A percentile compares a stretch with the other conserved stretches of the same genome.
Conservation (phyloP, 1,140 invertebrate species). For the Brachionus plicatilis region DNA sequence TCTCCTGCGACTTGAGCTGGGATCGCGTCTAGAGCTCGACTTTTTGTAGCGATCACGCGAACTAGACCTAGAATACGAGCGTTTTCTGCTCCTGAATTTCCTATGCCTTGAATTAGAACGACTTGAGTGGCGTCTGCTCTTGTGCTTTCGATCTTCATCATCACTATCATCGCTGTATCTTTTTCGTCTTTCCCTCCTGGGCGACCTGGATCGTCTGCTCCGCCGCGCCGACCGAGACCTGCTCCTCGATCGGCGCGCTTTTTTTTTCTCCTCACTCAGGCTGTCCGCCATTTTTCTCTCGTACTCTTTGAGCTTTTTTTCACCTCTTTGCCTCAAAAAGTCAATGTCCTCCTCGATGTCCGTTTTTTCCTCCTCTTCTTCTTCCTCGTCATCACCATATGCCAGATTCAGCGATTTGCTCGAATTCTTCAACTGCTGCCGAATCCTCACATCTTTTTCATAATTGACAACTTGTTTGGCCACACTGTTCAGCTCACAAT, state of each 20-base stretch:
- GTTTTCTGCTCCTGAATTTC: background rate
- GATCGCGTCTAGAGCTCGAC: background rate
- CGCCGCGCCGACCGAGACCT: background rate
- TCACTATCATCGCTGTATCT: background rate
- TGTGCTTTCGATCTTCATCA: background rate
- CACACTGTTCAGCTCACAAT: background rate
- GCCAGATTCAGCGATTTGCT: background rate
- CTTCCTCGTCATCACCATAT: conserved; percentile 16
- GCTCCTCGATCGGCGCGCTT: background rate
- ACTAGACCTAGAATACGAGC: background rate
- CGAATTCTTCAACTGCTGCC: background rate
- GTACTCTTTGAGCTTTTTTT: background rate
- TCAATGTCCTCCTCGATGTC: conserved; percentile 24
- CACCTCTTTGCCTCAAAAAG: background rate
- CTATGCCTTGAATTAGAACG: background rate
- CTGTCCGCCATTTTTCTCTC: background rate
- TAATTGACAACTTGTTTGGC: conserved; percentile 12
- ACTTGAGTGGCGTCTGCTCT: background rate
- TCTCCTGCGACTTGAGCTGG: background rate
- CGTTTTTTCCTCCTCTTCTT: background rate
- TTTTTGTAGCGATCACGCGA: conserved; percentile 4
- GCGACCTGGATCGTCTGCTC: background rate
- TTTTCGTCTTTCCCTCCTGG: background rate
- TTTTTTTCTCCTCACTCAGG: background rate
- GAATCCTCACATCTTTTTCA: conserved; percentile 18